Percentiles rank a stretch among this genome's conserved stretches.
phyloP scores from a whole-genome alignment of 1,140 invertebrate genomes.

The Lordiphosa mommai region DNA sequence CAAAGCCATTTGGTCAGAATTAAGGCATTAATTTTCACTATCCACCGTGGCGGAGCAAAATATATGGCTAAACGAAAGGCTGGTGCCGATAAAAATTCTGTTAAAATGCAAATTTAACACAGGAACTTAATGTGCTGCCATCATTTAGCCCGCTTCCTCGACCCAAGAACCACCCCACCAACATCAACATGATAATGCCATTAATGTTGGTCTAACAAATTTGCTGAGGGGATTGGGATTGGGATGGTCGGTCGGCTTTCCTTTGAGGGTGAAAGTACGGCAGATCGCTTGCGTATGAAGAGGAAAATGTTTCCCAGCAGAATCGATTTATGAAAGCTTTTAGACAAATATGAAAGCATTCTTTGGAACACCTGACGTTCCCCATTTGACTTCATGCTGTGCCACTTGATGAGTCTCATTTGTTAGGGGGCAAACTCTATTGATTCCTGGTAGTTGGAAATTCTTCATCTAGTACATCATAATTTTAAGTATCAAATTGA shows the following conservation, averaged over 20 bases:
- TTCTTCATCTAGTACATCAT: not conserved
- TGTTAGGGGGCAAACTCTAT: not conserved
- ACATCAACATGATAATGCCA: constrained; percentile 6
- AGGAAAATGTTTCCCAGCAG: not conserved
- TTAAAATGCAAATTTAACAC: constrained; percentile 11
- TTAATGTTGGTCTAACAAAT: constrained; percentile 3
- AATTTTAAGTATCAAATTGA: not conserved
- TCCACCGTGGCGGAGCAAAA: not conserved
- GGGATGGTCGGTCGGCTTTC: no score
- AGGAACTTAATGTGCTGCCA: constrained; percentile 3
- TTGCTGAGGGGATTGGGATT: not conserved
- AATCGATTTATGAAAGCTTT: constrained; percentile 3
- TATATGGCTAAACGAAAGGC: not conserved
- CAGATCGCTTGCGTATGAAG: not conserved
- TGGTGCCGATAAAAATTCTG: not conserved
- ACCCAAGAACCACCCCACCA: not conserved
- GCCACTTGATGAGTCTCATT: not conserved
- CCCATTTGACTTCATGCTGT: constrained; percentile 1
- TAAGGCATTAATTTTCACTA: constrained; percentile 3
- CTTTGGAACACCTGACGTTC: not conserved
- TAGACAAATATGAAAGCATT: not conserved
- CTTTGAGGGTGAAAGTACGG: constrained; percentile 1
- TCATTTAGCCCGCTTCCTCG: not conserved
- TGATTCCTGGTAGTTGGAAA: not conserved
- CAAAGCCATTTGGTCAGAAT: not conserved